These are phyloP conservation scores for Anguilla marmorata DNA, from an alignment of 2,797 vertebrate genomes.

Conservation along the genomic window DNA sequence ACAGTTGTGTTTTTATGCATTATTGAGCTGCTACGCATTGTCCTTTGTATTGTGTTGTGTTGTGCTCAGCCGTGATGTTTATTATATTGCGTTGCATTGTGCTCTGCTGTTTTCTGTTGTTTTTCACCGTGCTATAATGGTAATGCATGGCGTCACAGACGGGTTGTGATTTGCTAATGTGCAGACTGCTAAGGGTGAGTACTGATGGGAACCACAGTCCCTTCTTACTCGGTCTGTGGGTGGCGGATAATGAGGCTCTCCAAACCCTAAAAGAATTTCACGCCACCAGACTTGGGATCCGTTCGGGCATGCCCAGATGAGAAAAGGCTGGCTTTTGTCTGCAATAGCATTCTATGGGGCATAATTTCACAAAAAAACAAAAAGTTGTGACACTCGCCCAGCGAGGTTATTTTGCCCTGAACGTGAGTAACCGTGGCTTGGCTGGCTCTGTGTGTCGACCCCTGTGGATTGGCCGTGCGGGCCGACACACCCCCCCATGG, in stretches of 20 bases:
- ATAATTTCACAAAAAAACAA: background rate
- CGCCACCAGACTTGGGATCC: background rate
- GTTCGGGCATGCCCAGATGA: background rate
- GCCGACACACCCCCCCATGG: background rate
- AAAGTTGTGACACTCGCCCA: background rate
- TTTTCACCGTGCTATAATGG: background rate
- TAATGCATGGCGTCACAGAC: background rate
- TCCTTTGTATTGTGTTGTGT: background rate
- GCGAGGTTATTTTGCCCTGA: background rate
- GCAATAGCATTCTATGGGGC: background rate
- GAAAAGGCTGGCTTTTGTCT: background rate
- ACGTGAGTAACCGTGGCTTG: background rate
- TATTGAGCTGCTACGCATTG: background rate
- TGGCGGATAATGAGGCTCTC: conserved; percentile 10
- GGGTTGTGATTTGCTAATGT: background rate
- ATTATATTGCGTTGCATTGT: background rate
- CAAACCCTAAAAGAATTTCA: conserved; percentile 8
- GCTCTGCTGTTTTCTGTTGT: background rate
- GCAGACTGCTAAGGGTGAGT: background rate
- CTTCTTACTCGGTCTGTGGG: conserved; percentile 6
- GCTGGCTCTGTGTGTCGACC: background rate
- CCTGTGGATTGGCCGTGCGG: background rate
- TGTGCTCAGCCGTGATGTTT: background rate
- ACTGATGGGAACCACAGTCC: background rate
- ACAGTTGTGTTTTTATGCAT: background rate